Base-by-base conservation (phyloP, 2,113 vertebrate species). In the Cichladusa arquata region DNA sequence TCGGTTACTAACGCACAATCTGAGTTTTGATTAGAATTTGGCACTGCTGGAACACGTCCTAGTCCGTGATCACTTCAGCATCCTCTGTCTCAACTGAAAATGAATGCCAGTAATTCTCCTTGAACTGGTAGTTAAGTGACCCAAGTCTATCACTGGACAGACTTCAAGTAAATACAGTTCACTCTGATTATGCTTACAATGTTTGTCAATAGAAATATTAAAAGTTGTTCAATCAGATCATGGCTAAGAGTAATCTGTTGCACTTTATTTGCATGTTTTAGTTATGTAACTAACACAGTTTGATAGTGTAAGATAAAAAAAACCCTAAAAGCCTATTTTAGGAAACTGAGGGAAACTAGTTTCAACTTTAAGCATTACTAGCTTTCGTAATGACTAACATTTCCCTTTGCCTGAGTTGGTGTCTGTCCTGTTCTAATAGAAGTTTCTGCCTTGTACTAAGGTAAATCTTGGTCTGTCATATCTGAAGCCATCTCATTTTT, bases 131-230 rank as follows among this genome's bases (percentile, higher is more conserved):
- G 70, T 92, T 82, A 56, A 51, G 85, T 86, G 86, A 88, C 31
- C 48, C 65, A 48, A 34, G 33, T 19, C 47, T 36, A 1, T 71
- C 56, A 31, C 56, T 70, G 77, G 66, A 12, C 60, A 69, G 62
- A 56, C 62, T 95, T 82, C 66, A 77, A 51, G 56, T 94, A 15
- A 72, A 45, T 47, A 77, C 50, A 47, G 40, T 80, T 94, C 79
- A 78, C 82, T 82, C 66, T 89, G 73, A 34, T 93, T 73, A 90
- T 76, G 88, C 87, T 86, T 87, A 74, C 57, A 31, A 1, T 95
- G 62, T 92, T 81, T 96, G 88, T 95, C 81, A 83, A n/a, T 85
- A 92, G 83, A 88, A 94, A 62, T 57, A 96, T 94, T 96, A 97
- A 97, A 96, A 92, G 50, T 58, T 84, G 74, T 62, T 95, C 91